Conservation (phyloP, 2,113 vertebrate genomes). For the Indicator indicator region DNA sequence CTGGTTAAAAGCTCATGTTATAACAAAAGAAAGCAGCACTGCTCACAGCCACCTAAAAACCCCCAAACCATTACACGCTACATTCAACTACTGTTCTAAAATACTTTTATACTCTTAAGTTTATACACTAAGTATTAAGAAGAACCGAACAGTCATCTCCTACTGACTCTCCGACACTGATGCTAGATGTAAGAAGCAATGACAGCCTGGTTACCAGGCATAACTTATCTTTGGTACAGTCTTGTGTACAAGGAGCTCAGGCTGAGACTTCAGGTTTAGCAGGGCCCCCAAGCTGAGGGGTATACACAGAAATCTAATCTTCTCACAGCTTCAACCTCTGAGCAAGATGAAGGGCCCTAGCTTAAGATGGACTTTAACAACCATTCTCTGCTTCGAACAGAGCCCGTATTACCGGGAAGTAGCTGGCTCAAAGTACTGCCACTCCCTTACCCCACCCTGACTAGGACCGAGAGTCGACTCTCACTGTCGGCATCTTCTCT, state of each 20-base stretch:
- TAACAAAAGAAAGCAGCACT: background rate
- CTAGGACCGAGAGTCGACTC: too few relatives aligned
- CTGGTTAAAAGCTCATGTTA: background rate
- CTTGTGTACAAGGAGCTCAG: fast-evolving
- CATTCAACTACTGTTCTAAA: background rate
- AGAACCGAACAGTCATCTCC: background rate
- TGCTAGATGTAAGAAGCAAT: background rate
- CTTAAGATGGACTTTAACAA: fast-evolving
- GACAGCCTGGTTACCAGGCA: background rate
- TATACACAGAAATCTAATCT: background rate
- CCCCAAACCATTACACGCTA: fast-evolving
- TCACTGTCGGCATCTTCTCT: background rate
- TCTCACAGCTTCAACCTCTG: background rate
- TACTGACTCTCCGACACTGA: too few relatives aligned
- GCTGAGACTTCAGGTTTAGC: background rate
- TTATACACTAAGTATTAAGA: background rate
- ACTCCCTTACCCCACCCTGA: fast-evolving
- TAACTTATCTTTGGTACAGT: background rate
- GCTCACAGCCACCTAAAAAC: background rate
- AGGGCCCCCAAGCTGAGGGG: background rate
- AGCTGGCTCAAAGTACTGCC: background rate
- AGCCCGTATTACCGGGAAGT: background rate
- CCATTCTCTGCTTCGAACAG: background rate
- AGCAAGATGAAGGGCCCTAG: fast-evolving
- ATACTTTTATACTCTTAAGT: background rate